Conservation (phyloP, 2,888 invertebrate genomes). For the Nasonia oneida region DNA sequence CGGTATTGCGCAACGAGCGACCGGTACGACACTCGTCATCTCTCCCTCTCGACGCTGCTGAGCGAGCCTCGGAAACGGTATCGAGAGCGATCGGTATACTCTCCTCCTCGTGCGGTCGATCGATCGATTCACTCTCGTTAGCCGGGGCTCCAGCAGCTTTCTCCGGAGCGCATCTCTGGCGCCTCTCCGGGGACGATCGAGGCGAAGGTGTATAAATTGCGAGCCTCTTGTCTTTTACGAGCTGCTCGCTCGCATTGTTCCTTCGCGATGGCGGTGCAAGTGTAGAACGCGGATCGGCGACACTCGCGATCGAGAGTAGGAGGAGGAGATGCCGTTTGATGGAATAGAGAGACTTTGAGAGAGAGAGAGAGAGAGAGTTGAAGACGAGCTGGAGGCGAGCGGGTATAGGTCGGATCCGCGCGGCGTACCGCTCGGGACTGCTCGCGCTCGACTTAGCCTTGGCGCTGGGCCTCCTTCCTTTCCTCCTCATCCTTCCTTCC, state of each 20-base stretch:
- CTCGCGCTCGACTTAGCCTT: constrained; percentile 49
- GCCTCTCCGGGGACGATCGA: background rate
- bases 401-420: constrained; percentile 42
- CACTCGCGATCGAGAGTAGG: background rate
- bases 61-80: constrained; percentile 11
- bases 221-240: background rate
- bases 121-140: constrained; percentile 19
- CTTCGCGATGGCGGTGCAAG: no score
- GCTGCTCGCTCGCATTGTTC: background rate
- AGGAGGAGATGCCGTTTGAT: background rate
- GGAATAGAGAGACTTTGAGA: no score
- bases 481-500: constrained; percentile 28
- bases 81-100: background rate
- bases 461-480: constrained; percentile 39
- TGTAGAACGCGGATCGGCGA: no score
- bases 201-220: background rate
- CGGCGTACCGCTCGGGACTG: constrained; percentile 57
- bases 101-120: background rate
- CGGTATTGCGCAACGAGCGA: no score
- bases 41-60: background rate
- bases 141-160: background rate
- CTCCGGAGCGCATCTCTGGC: background rate
- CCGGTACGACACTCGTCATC: background rate
- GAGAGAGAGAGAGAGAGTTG: no score
- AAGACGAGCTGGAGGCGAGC: background rate